Percentiles rank a stretch among this genome's conserved stretches.
Evolutionary conservation across 2,888 invertebrate species (phyloP).

Genomic region (Sympetrum striolatum): DNA sequence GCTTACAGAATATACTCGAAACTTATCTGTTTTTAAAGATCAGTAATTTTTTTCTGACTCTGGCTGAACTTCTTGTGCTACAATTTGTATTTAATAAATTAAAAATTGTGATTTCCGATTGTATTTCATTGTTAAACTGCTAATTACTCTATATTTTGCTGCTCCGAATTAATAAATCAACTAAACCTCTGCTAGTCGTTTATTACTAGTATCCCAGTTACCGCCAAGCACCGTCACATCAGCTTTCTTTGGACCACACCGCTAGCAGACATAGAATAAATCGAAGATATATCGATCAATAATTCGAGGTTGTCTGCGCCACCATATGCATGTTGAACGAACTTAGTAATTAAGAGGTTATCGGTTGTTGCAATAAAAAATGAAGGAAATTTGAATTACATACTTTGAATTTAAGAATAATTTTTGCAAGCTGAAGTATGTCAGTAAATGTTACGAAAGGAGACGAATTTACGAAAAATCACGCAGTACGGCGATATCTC

Average conservation of each 20-base stretch:
- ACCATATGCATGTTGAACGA: neutral
- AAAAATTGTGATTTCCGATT: neutral
- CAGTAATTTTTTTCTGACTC: neutral
- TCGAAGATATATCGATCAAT: constrained; percentile 33
- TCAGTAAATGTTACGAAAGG: too few species aligned
- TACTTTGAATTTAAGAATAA: too few species aligned
- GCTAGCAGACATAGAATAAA: neutral
- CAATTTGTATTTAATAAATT: constrained; percentile 23
- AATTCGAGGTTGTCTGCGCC: constrained; percentile 19
- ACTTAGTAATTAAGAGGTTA: neutral
- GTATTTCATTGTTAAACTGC: too few species aligned
- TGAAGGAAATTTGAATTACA: too few species aligned
- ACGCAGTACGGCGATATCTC: constrained; percentile 38
- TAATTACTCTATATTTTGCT: too few species aligned
- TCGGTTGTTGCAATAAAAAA: neutral
- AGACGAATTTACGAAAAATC: neutral
- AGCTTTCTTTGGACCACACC: too few species aligned
- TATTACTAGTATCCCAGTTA: too few species aligned
- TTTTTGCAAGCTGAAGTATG: neutral
- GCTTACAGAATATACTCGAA: neutral
- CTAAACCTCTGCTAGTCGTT: too few species aligned
- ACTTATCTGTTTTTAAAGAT: constrained; percentile 13
- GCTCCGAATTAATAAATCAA: too few species aligned
- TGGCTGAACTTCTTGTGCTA: constrained; percentile 36
- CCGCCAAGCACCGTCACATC: too few species aligned